Evolutionary conservation across 1,140 invertebrate species (phyloP), one percentile per base, ranked within the genome.

Genomic region (Melitaea cinxia): DNA sequence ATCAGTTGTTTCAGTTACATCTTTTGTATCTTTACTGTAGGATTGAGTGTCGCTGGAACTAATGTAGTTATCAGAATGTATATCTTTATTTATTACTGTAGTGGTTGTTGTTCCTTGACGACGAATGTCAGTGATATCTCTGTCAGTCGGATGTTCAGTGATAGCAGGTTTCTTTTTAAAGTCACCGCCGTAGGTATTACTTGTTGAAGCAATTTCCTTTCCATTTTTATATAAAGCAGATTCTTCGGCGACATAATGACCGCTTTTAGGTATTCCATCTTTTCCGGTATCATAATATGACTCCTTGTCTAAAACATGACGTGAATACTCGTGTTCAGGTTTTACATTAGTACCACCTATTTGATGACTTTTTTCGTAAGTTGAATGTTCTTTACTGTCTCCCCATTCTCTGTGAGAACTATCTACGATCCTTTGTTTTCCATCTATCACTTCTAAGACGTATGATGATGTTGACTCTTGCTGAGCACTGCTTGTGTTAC

Each of bases 401-500:
- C 91, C 92, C 78, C 92, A 91, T 81, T 93, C 92, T 71, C 92
- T 87, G 49, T 92, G 91, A 62, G 90, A 88, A 65, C 87, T 88
- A 64, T 93, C 92, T 2, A 93, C 82, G 23, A 93, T 81, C 59
- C 82, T 81, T 78, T 93, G 91, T 73, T 93, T 91, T 21, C 93
- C 93, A 73, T 93, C 92, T 14, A 93, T 90, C 19, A 93, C 89
- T 86, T 93, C 91, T 65, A 93, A 83, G 2, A 91, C 91, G 56
- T 93, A 93, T 59, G 91, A 93, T 6, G 89, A 92, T 5, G 91
- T 91, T 0, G 92, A 92, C 45, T 91, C 92, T 77, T 91, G 87
- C 21, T 90, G 80, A 57, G 91, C 87, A 66, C 85, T 91, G 45
- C 82, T 89, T 26, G 85, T 91, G 65, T 91, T 89, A 59, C 84